Base-by-base conservation (phyloP, 2,888 invertebrate species). In the Timandra comae region DNA sequence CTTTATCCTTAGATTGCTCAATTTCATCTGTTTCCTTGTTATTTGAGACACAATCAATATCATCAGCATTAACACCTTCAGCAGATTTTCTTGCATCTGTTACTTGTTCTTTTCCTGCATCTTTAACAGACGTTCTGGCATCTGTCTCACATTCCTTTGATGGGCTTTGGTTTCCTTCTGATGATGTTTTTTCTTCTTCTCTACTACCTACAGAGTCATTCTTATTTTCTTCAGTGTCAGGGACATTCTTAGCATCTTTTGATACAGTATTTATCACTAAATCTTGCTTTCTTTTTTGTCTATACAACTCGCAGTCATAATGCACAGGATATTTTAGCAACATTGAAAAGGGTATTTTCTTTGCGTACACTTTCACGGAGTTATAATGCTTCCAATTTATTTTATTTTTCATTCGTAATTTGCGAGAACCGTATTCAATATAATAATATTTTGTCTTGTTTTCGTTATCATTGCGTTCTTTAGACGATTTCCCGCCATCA, bases 321-420 rank as follows among this genome's bases (percentile, higher is more conserved):
- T 66, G 71, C 10, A 81, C 73, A 11, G 82, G 79, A 54, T 84
- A 81, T 33, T 73, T 73, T 9, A 74, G 63, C 28, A 58, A 50
- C 51, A 68, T 54, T 1, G 63, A 50, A 13, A 25, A 10, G 3
- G 76, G 40, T 66, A 84, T 65, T 12, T 46, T 38, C 38, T 45
- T 62, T 7, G 65, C 70, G 10, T 57, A 27, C 16, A 84, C 81
- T 50, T 71, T 78, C 2, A 62, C 77, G 20, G 80, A 73, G 37
- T 53, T 63, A 42, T 61, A 86, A 50, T 84, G 76, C 33, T 69
- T 61, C 2, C 85, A 24, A 24, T 66, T 53, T 30, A 85, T 60
- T 39, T 67, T 74, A 37, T 67, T 64, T 0, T 64, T 56, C 38
- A 84, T 66, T 56, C 60, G 69, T 26, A 85, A 49, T 52, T 53